Conservation (phyloP, 30 jellyfish, hydroid and myxozoan genomes). For the Rhopilema esculentum region DNA sequence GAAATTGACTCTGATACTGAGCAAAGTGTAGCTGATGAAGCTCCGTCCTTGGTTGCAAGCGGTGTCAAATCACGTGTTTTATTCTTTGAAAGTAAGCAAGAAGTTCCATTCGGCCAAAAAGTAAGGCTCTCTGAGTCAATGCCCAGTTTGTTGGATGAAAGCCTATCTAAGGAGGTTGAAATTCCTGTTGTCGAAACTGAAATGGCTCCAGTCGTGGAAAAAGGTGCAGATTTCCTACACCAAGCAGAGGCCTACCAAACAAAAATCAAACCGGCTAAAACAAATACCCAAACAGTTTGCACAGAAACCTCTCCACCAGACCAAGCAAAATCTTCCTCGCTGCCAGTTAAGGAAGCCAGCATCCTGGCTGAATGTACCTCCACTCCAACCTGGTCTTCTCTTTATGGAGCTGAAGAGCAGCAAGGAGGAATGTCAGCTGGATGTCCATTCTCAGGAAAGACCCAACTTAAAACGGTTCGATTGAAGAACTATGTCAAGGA, state of each 20-base stretch:
- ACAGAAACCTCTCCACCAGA: too few species aligned
- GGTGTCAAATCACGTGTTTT: neutral
- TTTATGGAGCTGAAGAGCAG: neutral
- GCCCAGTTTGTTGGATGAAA: neutral
- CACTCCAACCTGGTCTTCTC: too few species aligned
- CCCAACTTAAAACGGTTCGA: constrained; percentile 38
- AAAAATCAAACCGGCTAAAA: too few species aligned
- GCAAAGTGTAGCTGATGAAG: neutral
- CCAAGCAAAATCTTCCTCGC: too few species aligned
- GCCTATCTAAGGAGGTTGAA: neutral
- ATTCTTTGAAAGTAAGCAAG: neutral
- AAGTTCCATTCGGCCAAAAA: too few species aligned
- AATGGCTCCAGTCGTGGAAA: too few species aligned
- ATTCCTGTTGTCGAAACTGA: too few species aligned
- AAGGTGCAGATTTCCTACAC: too few species aligned
- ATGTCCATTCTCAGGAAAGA: constrained; percentile 69
- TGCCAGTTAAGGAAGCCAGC: too few species aligned
- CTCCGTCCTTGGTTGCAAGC: neutral
- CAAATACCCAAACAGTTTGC: too few species aligned
- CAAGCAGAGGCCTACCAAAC: too few species aligned
- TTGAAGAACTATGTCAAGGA: constrained; percentile 75
- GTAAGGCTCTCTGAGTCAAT: neutral
- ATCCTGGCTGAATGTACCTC: too few species aligned
- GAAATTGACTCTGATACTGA: neutral
- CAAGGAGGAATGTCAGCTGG: neutral